Base-by-base conservation (phyloP, 2,888 invertebrate genomes). In the Coleophora flavipennella region DNA sequence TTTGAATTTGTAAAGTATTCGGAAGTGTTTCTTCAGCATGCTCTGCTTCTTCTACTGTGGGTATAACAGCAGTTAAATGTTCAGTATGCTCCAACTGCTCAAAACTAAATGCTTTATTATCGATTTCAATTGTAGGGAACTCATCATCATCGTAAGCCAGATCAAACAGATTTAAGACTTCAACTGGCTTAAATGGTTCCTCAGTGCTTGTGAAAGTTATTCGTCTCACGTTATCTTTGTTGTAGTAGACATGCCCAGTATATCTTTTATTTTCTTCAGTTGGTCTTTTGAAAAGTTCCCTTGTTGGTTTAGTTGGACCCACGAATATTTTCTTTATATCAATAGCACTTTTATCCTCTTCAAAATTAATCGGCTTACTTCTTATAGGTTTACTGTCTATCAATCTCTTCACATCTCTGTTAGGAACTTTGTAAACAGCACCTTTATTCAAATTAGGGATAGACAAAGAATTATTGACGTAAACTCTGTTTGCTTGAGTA, bases 161-260 rank as follows among this genome's bases (percentile, higher is more conserved):
- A 34, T 42, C 42, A 8, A 38, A 35, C 13, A 43, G 25, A 27
- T 44, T 37, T 2, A 34, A 13, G 10, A 40, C 39, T 39, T 41
- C 41, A 7, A 39, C 31, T 8, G 36, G 34, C 25, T 20, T 41
- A 40, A n/a, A 39, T 39, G 12, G 33, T n/a, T n/a, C 29, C 14
- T 34, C 29, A 29, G 29, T 13, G 10, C 31, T 35, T 35, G 12
- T 28, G n/a, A 29, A 14, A 25, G 51, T 50, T 3, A 59, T 49
- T 40, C 69, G 61, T 48, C 61, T 56, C 8, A 76, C 53, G 31
- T 50, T 67, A 4, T 63, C 70, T 2, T 57, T 41, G 40, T 60
- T 63, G 2, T 64, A 36, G 8, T 74, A 57, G 54, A 54, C 68
- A 42, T 63, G 53, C 2, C 73, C 49, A 2, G 44, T 56, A 2